Evolutionary conservation across 2,797 vertebrate genomes (phyloP), one percentile per base, ranked within the genome.

Genomic region (Galaxias olidus): DNA sequence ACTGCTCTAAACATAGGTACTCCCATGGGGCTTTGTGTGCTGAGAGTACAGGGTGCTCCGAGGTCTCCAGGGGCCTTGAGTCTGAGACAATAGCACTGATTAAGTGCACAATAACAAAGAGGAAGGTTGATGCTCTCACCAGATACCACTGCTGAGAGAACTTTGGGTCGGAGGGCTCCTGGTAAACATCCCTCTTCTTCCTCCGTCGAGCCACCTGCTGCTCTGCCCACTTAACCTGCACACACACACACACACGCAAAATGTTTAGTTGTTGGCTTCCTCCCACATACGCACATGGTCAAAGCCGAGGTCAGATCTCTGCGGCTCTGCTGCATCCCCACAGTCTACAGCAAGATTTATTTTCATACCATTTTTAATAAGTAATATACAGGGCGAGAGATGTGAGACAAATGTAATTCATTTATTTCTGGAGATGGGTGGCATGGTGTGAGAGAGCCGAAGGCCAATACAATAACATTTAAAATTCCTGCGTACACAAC

Each of bases 121-220:
- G 30, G 30, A 30, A 6, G 30, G 30, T 30, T 2, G 30, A 30
- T 30, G 30, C 2, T 20, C 95, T 43, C 82, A 99, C 97, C 95
- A 99, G 91, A 80, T 98, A 99, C 97, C 97, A 99, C 89, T 99
- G 97, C 90, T 96, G 94, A 0, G 92, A 82, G 73, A 95, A 96
- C 82, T 96, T 96, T 0, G 97, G 95, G 85, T 98, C 95, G 0
- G 93, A 93, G 48, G 93, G 96, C 71, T 96, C 95, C 77, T 90
- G 89, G 83, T 92, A 95, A 67, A 93, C 5, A 40, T 98, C 95
- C 69, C 95, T 85, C 77, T 94, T 96, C 74, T 73, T 89, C 80
- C 96, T 91, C 62, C 70, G 91, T 77, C 93, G 98, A 12, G 92
- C 90, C 78, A 97, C 93, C 84, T 97, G 95, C 88, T 98, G 96